Conservation (phyloP, 2,888 invertebrate species). For the Meiosimyza decipiens region DNA sequence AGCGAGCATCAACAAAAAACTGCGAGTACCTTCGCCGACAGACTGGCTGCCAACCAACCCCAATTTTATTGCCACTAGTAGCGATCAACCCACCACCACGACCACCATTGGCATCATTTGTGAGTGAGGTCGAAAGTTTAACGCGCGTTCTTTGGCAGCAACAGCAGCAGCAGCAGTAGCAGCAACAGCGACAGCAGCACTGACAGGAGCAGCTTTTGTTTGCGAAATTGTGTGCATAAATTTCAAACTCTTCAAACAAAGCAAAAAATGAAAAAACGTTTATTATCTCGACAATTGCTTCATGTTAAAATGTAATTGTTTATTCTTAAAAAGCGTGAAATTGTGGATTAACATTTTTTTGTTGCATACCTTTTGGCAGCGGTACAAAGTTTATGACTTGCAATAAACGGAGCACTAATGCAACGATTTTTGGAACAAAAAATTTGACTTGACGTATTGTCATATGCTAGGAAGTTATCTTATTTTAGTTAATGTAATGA, state of each 20-base stretch:
- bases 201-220: slow-evolving; percentile 1
- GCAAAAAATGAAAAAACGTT: slow-evolving; percentile 9
- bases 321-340: not conserved
- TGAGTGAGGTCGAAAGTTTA: too few species aligned
- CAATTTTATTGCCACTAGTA: too few species aligned
- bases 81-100: too few species aligned
- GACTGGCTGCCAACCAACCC: too few species aligned
- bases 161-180: not conserved
- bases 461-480: not conserved
- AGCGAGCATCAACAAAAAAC: too few species aligned
- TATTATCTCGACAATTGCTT: slow-evolving; percentile 21
- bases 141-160: not conserved
- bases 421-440: not conserved
- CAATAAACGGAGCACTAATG: not conserved
- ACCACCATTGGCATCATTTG: too few species aligned
- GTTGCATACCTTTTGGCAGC: too few species aligned
- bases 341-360: too few species aligned
- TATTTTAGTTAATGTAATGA: not conserved
- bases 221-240: slow-evolving; percentile 21
- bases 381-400: not conserved
- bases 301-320: not conserved
- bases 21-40: too few species aligned
- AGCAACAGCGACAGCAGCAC: not conserved
- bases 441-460: not conserved
- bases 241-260: slow-evolving; percentile 16